Percentiles rank a stretch among this genome's conserved stretches.
These are phyloP conservation scores for Chionodraco myersi DNA, from an alignment of 2,113 vertebrate species.

Conservation along the genomic window DNA sequence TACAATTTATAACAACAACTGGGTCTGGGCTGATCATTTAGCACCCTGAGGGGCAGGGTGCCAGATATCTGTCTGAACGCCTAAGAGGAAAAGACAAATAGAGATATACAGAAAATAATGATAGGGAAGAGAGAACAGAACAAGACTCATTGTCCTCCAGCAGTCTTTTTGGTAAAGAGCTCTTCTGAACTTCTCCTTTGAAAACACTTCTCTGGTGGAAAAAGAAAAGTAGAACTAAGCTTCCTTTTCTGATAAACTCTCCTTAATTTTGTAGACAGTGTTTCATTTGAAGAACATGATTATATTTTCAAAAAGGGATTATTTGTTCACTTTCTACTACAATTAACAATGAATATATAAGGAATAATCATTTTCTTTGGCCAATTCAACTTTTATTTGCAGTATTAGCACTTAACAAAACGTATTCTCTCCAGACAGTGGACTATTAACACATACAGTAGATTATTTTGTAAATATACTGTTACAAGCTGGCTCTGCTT, in stretches of 20 bases:
- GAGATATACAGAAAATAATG: background rate
- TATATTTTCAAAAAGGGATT: background rate
- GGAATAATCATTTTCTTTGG: no score
- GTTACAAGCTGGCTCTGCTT: no score
- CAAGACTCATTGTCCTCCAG: conserved; percentile 9
- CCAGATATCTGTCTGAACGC: conserved; percentile 12
- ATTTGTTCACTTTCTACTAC: background rate
- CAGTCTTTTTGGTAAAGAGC: background rate
- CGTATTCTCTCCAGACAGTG: background rate
- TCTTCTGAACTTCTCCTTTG: background rate
- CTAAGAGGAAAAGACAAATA: conserved; percentile 1
- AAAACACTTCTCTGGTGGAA: background rate
- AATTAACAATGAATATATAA: background rate
- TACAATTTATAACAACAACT: conserved; percentile 66
- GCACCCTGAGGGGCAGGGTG: conserved; percentile 21
- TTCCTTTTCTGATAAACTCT: background rate
- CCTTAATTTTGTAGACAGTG: background rate
- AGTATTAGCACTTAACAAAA: background rate
- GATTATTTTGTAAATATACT: background rate
- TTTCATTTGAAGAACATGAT: background rate
- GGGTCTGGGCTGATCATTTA: conserved; percentile 57
- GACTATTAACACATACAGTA: background rate
- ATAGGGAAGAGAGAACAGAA: background rate
- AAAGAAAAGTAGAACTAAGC: background rate
- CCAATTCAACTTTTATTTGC: background rate